Evolutionary conservation across 2,113 vertebrate genomes (phyloP).

Genomic region (Lipotes vexillifer): DNA sequence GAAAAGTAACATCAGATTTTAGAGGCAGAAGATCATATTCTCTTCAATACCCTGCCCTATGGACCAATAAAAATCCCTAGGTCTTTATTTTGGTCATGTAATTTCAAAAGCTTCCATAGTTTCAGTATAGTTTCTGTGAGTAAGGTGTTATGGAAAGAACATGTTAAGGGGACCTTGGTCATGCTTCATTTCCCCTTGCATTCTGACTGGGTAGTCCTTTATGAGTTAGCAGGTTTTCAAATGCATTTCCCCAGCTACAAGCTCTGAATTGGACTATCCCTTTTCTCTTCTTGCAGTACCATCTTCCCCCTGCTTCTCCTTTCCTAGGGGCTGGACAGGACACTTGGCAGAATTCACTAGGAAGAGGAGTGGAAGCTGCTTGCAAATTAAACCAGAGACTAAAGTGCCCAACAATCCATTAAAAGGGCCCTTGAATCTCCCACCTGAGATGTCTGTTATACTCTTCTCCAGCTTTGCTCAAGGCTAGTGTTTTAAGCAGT

Average conservation of each 20-base stretch:
- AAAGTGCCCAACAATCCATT: not conserved
- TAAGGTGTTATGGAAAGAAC: not conserved
- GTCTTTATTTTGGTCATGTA: not conserved
- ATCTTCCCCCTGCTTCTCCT: not conserved
- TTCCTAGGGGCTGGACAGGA: not conserved
- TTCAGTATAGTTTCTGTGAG: not conserved
- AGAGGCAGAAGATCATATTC: not conserved
- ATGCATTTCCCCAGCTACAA: conserved; percentile 24
- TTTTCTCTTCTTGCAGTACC: conserved; percentile 39
- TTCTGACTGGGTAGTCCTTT: conserved; percentile 53
- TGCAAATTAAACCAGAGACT: conserved; percentile 40
- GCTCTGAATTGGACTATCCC: conserved; percentile 33
- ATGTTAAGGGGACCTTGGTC: conserved; percentile 19
- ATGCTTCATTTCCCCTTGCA: conserved; percentile 32
- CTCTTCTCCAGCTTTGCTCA: not conserved
- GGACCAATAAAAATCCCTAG: not conserved
- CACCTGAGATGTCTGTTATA: not conserved
- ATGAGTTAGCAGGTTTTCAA: conserved; percentile 48
- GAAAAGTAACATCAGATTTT: not conserved
- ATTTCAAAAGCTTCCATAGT: conserved; percentile 1
- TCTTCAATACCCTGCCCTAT: not conserved
- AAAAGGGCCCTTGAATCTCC: not conserved
- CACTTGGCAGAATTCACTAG: conserved; percentile 25
- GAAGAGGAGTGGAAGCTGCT: conserved; percentile 15
- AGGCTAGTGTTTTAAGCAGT: not conserved